Evolutionary conservation across 2,888 invertebrate genomes (phyloP).

Genomic region (Malachius bipustulatus): DNA sequence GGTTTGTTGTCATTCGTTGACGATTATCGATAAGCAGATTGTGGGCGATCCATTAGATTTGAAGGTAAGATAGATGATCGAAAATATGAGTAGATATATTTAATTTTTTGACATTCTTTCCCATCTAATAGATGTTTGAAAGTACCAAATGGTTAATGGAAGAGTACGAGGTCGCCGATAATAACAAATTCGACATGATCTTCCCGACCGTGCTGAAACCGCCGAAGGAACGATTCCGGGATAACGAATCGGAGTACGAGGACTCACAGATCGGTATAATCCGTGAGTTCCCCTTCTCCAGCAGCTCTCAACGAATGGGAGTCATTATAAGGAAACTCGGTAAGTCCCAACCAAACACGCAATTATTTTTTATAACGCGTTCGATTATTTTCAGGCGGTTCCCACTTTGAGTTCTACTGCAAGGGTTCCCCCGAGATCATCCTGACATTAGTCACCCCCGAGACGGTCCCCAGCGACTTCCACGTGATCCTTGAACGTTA

Average conservation of each 20-base stretch:
- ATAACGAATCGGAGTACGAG: constrained; percentile 33
- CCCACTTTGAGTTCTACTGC: constrained; percentile 33
- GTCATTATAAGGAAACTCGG: constrained; percentile 71
- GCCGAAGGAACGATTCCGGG: constrained; percentile 25
- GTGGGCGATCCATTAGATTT: constrained; percentile 93
- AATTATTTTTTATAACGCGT: too few species aligned
- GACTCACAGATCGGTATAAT: constrained; percentile 62
- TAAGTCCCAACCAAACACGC: too few species aligned
- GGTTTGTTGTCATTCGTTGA: constrained; percentile 89
- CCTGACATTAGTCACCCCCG: constrained; percentile 57
- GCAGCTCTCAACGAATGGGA: constrained; percentile 79
- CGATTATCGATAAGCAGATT: constrained; percentile 73
- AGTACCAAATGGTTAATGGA: constrained; percentile 86
- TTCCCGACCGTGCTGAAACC: constrained; percentile 79
- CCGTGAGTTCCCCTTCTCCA: constrained; percentile 65
- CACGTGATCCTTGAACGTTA: constrained; percentile 66
- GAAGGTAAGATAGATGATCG: constrained; percentile 43
- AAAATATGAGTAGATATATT: background rate
- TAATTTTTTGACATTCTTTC: background rate
- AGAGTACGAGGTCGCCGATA: constrained; percentile 75
- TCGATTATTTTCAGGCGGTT: constrained; percentile 17
- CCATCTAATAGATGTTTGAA: constrained; percentile 68
- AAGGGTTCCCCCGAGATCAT: constrained; percentile 87
- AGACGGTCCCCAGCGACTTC: constrained; percentile 74
- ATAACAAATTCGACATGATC: constrained; percentile 73